Evolutionary conservation across 2,113 vertebrate species (phyloP).

Genomic region (Dicaeum eximium): DNA sequence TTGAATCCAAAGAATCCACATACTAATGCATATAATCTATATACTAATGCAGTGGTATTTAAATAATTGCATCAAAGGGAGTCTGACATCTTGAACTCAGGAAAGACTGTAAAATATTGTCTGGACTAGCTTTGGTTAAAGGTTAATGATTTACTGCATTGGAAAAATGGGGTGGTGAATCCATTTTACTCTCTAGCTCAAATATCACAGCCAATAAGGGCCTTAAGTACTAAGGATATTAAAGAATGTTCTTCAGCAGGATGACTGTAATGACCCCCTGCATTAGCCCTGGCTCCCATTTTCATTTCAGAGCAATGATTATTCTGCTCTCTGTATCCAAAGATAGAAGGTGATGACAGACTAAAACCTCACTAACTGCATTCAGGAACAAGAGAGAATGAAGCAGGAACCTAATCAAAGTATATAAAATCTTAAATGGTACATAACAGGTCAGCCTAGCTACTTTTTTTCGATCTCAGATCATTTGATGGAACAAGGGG

Average conservation of each 20-base stretch:
- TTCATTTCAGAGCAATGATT: conserved; percentile 38
- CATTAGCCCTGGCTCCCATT: conserved; percentile 46
- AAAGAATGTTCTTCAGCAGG: conserved; percentile 17
- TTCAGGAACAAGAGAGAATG: neutral
- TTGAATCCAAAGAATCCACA: neutral
- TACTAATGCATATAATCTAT: conserved; percentile 20
- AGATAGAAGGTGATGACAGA: conserved; percentile 12
- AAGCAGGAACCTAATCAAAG: conserved; percentile 16
- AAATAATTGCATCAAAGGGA: conserved; percentile 22
- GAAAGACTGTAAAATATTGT: conserved; percentile 6
- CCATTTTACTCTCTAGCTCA: neutral
- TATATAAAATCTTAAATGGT: conserved; percentile 23
- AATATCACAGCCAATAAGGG: neutral
- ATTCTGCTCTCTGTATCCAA: neutral
- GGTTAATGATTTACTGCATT: conserved; percentile 20
- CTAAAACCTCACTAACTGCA: conserved; percentile 22
- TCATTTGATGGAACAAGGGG: neutral
- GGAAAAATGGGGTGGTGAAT: neutral
- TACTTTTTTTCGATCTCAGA: neutral
- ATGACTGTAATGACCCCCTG: conserved; percentile 25
- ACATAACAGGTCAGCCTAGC: conserved; percentile 26
- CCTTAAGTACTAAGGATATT: conserved; percentile 27
- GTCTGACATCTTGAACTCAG: conserved; percentile 1
- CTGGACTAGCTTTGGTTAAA: conserved; percentile 17
- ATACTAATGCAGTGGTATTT: conserved; percentile 26